Percentiles rank a stretch among this genome's conserved stretches.
These are phyloP conservation scores for Lasioglossum morio DNA, from an alignment of 2,888 invertebrate genomes.

Conservation along the genomic window DNA sequence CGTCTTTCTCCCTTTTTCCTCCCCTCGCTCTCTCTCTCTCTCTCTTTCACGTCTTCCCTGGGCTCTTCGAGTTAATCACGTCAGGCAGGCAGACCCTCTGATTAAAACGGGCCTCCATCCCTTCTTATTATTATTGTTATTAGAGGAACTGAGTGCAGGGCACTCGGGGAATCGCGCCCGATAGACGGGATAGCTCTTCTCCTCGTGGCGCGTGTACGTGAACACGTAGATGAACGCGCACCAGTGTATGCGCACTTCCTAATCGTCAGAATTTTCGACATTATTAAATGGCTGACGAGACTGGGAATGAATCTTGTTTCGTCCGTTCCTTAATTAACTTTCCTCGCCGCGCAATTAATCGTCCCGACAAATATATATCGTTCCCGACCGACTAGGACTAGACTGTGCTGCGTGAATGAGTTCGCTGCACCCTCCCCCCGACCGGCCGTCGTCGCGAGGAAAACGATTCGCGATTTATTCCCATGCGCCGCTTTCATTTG, in stretches of 20 bases:
- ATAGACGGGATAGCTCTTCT: constrained; percentile 51
- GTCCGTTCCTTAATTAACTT: constrained; percentile 75
- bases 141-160: constrained; percentile 69
- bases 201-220: neutral
- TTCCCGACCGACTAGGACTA: neutral
- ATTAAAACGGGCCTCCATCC: constrained; percentile 79
- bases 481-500: neutral
- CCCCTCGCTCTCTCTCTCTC: constrained; percentile 30
- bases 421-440: neutral
- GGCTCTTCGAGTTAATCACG: constrained; percentile 80
- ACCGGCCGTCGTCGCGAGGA: neutral
- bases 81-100: constrained; percentile 79
- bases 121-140: constrained; percentile 80
- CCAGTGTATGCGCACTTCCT: constrained; percentile 47
- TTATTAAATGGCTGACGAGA: constrained; percentile 78
- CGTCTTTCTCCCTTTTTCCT: constrained; percentile 55
- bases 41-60: constrained; percentile 41
- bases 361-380: constrained; percentile 15
- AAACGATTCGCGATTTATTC: constrained; percentile 14
- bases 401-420: neutral
- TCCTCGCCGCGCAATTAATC: constrained; percentile 67
- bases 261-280: constrained; percentile 74
- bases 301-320: constrained; percentile 72
- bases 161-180: constrained; percentile 63
- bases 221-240: neutral